These are phyloP conservation scores for Galleria mellonella DNA, from an alignment of 1,140 invertebrate species.

Conservation along the genomic window DNA sequence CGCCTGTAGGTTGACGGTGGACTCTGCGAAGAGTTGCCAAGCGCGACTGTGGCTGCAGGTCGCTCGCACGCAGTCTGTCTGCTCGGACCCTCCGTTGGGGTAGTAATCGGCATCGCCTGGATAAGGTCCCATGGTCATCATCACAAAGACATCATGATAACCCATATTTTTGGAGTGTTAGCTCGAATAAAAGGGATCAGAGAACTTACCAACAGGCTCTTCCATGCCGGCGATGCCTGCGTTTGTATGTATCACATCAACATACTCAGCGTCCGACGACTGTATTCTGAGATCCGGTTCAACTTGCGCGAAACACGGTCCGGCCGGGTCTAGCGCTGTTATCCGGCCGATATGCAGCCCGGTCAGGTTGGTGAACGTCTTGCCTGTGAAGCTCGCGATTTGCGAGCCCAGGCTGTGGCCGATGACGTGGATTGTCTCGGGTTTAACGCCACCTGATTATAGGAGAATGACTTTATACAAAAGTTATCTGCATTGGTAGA, in stretches of 20 bases:
- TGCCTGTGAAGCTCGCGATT: slow-evolving; percentile 84
- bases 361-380: slow-evolving; percentile 54
- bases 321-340: slow-evolving; percentile 82
- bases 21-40: slow-evolving; percentile 78
- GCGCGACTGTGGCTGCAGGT: slow-evolving; percentile 80
- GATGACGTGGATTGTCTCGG: slow-evolving; percentile 80
- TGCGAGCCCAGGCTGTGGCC: slow-evolving; percentile 92
- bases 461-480: too few relatives aligned
- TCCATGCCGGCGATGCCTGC: slow-evolving; percentile 73
- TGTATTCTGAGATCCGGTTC: slow-evolving; percentile 74
- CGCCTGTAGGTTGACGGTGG: slow-evolving; percentile 46
- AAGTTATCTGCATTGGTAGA: too few relatives aligned
- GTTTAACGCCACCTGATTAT: slow-evolving; percentile 32
- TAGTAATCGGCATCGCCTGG: slow-evolving; percentile 85
- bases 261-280: slow-evolving; percentile 79
- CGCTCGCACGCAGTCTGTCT: slow-evolving; percentile 72
- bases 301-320: slow-evolving; percentile 78
- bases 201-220: slow-evolving; percentile 38
- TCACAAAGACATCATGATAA: too few relatives aligned
- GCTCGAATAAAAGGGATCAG: not conserved
- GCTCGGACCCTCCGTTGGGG: slow-evolving; percentile 80
- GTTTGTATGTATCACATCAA: slow-evolving; percentile 84
- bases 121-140: not conserved
- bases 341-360: slow-evolving; percentile 76
- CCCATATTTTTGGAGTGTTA: too few relatives aligned